These are phyloP conservation scores for Tetragonula clypearis DNA, from an alignment of 1,140 invertebrate genomes.

Conservation along the genomic window DNA sequence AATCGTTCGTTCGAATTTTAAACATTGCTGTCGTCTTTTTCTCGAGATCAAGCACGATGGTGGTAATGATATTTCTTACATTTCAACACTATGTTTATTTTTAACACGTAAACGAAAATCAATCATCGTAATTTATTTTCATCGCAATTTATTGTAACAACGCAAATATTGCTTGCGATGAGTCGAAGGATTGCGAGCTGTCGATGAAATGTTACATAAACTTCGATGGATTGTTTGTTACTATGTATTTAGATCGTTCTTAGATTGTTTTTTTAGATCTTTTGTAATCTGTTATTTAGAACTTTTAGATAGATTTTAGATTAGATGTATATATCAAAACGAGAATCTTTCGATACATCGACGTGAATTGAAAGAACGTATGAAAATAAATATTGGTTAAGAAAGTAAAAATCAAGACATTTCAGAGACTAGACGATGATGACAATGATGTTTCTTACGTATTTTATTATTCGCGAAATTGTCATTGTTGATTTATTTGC, in stretches of 20 bases:
- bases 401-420: no score
- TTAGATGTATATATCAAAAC: not conserved
- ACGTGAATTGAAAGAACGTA: not conserved
- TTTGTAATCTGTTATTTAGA: no score
- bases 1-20: not conserved
- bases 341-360: no score
- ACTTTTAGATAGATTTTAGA: no score
- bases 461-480: no score
- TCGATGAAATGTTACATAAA: not conserved
- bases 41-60: not conserved
- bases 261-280: no score
- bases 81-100: not conserved
- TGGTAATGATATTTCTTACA: not conserved
- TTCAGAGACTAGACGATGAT: no score
- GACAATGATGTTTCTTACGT: no score
- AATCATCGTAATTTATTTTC: not conserved
- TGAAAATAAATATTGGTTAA: no score
- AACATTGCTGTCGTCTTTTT: not conserved
- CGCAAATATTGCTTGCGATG: not conserved
- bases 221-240: not conserved
- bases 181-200: not conserved
- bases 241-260: not conserved
- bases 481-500: no score
- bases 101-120: no score
- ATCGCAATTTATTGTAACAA: no score